Percentiles rank a stretch among this genome's conserved stretches.
Conservation (phyloP, 2,888 invertebrate genomes). For the Ceraclea dissimilis region DNA sequence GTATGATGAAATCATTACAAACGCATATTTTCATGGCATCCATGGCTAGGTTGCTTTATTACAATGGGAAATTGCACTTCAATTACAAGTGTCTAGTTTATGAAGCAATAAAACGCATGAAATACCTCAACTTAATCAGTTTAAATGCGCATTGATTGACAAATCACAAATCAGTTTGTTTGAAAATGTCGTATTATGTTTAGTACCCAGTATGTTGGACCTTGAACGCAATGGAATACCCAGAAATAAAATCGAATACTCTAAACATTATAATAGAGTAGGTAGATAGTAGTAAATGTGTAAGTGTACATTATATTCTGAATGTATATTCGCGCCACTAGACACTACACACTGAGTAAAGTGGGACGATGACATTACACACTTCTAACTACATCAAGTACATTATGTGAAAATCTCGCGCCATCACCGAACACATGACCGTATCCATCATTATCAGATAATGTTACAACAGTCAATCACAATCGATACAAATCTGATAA, state of each 20-base stretch:
- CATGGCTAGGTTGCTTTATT: no score
- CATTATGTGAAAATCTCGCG: constrained; percentile 11
- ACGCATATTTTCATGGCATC: no score
- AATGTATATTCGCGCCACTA: background rate
- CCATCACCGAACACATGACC: constrained; percentile 5
- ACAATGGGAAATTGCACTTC: no score
- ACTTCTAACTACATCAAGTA: constrained; percentile 8
- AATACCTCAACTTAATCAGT: no score
- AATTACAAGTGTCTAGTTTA: no score
- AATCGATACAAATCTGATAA: no score
- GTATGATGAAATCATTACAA: no score
- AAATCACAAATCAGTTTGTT: no score
- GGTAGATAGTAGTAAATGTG: no score
- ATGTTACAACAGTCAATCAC: background rate
- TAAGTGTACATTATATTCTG: no score
- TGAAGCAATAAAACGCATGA: no score
- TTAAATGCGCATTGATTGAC: no score
- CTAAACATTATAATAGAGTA: background rate
- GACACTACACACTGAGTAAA: constrained; percentile 21
- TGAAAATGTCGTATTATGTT: background rate
- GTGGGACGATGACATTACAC: constrained; percentile 22
- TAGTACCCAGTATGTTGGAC: constrained; percentile 3
- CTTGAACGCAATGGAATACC: constrained; percentile 12
- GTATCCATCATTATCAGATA: background rate
- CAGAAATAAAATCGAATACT: constrained; percentile 10